These are phyloP conservation scores for Trematomus loennbergii DNA, from an alignment of 2,113 vertebrate species.

Conservation along the genomic window DNA sequence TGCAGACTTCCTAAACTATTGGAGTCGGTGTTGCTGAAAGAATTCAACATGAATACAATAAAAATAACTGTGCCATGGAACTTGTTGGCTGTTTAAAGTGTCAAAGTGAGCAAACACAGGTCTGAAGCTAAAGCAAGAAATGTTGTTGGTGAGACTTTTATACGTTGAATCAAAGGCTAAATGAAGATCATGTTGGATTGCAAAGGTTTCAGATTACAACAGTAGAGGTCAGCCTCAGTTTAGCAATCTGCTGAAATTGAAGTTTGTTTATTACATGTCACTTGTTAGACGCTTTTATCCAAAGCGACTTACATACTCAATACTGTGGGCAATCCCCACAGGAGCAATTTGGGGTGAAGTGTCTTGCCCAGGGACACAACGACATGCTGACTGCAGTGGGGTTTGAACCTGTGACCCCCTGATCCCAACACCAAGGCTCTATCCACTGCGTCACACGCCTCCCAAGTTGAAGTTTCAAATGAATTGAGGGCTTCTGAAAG, in stretches of 20 bases:
- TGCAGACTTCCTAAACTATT: neutral
- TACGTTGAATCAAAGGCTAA: slow-evolving; percentile 51
- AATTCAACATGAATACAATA: neutral
- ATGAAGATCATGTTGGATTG: slow-evolving; percentile 41
- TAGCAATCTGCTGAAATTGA: slow-evolving; percentile 46
- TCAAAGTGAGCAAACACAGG: neutral
- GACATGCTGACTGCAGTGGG: too few species aligned
- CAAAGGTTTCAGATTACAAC: slow-evolving; percentile 26
- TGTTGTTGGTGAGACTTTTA: slow-evolving; percentile 11
- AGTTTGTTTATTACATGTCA: too few species aligned
- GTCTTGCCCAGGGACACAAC: too few species aligned
- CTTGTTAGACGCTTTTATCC: too few species aligned
- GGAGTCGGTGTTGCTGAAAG: neutral
- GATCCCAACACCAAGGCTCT: too few species aligned
- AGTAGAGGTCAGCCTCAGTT: slow-evolving; percentile 22
- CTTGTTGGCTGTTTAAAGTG: neutral
- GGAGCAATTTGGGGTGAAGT: too few species aligned
- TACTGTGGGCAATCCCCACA: too few species aligned
- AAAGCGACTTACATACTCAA: too few species aligned
- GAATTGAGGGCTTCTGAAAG: slow-evolving; percentile 41
- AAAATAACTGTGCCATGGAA: neutral
- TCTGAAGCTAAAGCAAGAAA: neutral
- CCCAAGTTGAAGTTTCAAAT: slow-evolving; percentile 1
- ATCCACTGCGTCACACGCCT: too few species aligned
- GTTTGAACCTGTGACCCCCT: too few species aligned